Conservation (phyloP, 2,113 vertebrate species). For the Apteryx mantelli region DNA sequence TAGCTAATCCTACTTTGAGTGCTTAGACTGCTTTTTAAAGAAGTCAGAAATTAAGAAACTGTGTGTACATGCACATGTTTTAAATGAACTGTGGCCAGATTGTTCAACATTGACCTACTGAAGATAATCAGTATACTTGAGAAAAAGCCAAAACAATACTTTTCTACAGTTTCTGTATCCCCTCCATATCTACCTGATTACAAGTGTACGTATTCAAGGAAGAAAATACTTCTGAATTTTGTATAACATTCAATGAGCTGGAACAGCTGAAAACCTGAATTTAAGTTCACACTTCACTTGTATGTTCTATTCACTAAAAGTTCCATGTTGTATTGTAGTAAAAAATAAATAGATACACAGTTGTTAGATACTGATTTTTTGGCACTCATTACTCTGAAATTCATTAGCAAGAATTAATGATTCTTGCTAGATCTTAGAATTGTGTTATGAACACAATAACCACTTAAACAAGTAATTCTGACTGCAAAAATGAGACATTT, state of each 20-base stretch:
- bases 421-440: not conserved
- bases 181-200: not conserved
- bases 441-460: not conserved
- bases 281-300: not conserved
- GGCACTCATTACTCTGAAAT: not conserved
- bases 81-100: not conserved
- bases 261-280: not conserved
- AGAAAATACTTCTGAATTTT: not conserved
- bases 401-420: not conserved
- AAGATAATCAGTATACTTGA: not conserved
- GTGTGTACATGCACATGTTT: not conserved
- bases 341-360: not conserved
- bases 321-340: not conserved
- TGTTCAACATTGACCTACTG: not conserved
- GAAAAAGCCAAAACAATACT: not conserved
- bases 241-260: too few relatives aligned
- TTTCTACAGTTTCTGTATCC: not conserved
- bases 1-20: not conserved
- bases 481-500: not conserved
- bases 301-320: not conserved
- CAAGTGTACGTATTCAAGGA: not conserved
- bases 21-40: not conserved
- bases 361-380: rapidly evolving
- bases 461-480: not conserved
- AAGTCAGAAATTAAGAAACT: not conserved